Conservation (phyloP, 2,113 vertebrate genomes). For the Myrmophylax atrothorax region DNA sequence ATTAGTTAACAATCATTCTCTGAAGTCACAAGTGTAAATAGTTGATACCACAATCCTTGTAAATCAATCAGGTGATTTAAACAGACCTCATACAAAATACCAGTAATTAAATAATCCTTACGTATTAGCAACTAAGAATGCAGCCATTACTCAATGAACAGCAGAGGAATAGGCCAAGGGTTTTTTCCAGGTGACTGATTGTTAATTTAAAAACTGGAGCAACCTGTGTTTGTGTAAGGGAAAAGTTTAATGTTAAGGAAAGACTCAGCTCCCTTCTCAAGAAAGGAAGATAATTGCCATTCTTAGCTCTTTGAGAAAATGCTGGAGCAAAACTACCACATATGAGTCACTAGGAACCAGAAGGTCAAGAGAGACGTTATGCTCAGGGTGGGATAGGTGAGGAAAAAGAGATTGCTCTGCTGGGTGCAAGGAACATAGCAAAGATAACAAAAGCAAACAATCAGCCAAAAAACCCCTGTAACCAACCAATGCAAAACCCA, state of each 20-base stretch:
- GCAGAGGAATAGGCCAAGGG: background rate
- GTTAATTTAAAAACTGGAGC: background rate
- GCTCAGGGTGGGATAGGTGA: background rate
- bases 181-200: background rate
- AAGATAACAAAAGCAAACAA: too few relatives aligned
- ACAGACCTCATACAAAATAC: background rate
- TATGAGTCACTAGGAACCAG: background rate
- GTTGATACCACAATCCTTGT: background rate
- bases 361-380: background rate
- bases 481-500: rapidly evolving
- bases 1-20: background rate
- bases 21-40: background rate
- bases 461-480: too few relatives aligned
- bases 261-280: background rate
- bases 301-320: background rate
- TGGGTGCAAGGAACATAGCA: background rate
- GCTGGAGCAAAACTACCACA: background rate
- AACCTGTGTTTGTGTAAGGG: background rate
- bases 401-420: background rate
- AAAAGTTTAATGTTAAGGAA: background rate
- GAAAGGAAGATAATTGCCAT: background rate
- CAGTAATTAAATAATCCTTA: background rate
- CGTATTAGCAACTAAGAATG: background rate
- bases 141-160: background rate
- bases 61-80: background rate